Evolutionary conservation across 2,888 invertebrate species (phyloP).

Genomic region (Cryptophagus acutangulus): DNA sequence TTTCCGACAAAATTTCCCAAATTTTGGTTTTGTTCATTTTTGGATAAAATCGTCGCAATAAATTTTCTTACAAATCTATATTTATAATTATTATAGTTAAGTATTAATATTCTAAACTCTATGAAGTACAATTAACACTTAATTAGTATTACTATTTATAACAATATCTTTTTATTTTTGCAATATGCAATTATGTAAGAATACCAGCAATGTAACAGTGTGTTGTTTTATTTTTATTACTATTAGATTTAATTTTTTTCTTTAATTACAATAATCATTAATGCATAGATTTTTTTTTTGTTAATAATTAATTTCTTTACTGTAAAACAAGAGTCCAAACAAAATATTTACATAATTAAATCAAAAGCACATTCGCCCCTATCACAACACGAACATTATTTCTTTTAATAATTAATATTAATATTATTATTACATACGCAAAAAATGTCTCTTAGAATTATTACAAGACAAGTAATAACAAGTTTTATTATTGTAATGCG

Average conservation of each 20-base stretch:
- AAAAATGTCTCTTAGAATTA: conserved; percentile 23
- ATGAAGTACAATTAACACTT: conserved; percentile 50
- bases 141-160: conserved; percentile 46
- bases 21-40: too few relatives aligned
- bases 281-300: too few relatives aligned
- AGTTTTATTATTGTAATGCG: conserved; percentile 35
- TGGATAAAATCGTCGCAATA: too few relatives aligned
- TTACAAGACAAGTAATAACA: conserved; percentile 34
- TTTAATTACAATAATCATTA: background rate
- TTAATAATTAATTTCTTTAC: too few relatives aligned
- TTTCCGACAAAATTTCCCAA: too few relatives aligned
- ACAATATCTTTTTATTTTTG: conserved; percentile 43
- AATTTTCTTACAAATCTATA: conserved; percentile 20
- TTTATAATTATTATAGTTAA: conserved; percentile 22
- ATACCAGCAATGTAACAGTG: conserved; percentile 35
- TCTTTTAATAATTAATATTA: conserved; percentile 25
- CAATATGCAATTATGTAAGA: conserved; percentile 36
- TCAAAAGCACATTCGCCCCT: conserved; percentile 36
- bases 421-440: conserved; percentile 26
- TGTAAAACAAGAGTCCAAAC: background rate
- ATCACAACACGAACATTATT: conserved; percentile 39
- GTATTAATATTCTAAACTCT: conserved; percentile 52
- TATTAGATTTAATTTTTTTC: background rate
- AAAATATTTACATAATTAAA: conserved; percentile 38
- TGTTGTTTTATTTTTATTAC: too few relatives aligned